A percentile compares a stretch with the other conserved stretches of the same genome.
phyloP scores from a whole-genome alignment of 2,888 invertebrate species.

The Melanchra persicariae region DNA sequence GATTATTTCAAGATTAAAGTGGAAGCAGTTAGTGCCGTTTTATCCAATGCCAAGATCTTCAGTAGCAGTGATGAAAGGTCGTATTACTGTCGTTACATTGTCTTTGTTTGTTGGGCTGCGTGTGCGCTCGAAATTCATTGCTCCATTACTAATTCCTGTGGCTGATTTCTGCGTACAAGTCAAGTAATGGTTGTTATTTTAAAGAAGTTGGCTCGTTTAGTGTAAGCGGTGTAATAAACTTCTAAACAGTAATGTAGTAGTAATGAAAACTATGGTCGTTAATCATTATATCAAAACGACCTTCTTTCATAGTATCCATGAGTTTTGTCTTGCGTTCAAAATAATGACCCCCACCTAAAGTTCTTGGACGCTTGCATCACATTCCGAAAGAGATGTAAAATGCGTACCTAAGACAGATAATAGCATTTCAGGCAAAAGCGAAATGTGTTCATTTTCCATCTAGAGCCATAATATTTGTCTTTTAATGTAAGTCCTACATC shows the following conservation, averaged over 20 bases:
- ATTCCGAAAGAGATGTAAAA: background rate
- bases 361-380: background rate
- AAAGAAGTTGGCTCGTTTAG: conserved; percentile 21
- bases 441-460: background rate
- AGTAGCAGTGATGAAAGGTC: conserved; percentile 19
- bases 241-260: background rate
- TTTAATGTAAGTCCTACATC: background rate
- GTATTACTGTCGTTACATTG: conserved; percentile 23
- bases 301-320: background rate
- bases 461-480: background rate
- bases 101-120: conserved; percentile 7
- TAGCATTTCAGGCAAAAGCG: background rate
- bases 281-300: conserved; percentile 3
- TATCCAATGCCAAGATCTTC: conserved; percentile 35
- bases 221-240: conserved; percentile 6
- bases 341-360: background rate
- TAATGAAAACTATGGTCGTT: conserved; percentile 22
- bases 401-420: background rate
- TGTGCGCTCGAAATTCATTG: conserved; percentile 20
- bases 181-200: conserved; percentile 27
- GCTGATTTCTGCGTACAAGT: conserved; percentile 15
- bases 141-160: conserved; percentile 36
- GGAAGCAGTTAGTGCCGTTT: conserved; percentile 19
- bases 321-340: conserved; percentile 2
- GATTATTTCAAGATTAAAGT: conserved; percentile 40